Evolutionary conservation across 2,797 vertebrate genomes (phyloP).

Genomic region (Tragelaphus eurycerus): DNA sequence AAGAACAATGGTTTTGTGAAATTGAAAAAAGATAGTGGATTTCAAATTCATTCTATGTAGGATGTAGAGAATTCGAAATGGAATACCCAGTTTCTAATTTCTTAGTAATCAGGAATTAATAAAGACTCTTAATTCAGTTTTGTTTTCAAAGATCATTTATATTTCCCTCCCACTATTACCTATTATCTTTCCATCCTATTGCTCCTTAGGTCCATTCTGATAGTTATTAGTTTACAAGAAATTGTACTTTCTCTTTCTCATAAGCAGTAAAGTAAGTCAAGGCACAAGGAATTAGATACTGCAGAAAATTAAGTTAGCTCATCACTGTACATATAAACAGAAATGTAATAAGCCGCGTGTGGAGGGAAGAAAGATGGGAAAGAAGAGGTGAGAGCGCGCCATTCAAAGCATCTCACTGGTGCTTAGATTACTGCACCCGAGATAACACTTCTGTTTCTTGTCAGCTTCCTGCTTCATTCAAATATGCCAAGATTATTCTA

Average conservation of each 20-base stretch:
- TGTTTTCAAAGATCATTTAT: slow-evolving; percentile 51
- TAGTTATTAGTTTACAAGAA: slow-evolving; percentile 32
- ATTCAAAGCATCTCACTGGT: neutral
- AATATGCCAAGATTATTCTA: neutral
- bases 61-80: slow-evolving; percentile 33
- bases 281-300: neutral
- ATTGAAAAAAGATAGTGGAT: slow-evolving; percentile 1
- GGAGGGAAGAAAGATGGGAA: neutral
- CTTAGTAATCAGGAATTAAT: slow-evolving; percentile 60
- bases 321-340: neutral
- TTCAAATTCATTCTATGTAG: slow-evolving; percentile 14
- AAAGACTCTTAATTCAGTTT: slow-evolving; percentile 55
- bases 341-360: neutral
- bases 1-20: slow-evolving; percentile 43
- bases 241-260: neutral
- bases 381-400: neutral
- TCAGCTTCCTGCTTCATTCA: neutral
- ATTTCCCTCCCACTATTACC: slow-evolving; percentile 50
- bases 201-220: slow-evolving; percentile 10
- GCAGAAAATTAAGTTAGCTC: neutral
- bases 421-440: neutral
- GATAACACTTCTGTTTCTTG: neutral
- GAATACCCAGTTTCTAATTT: slow-evolving; percentile 58
- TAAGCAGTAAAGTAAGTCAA: slow-evolving; percentile 10
- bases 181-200: slow-evolving; percentile 46